Conservation (phyloP, 2,888 invertebrate genomes). For the Timandra comae region DNA sequence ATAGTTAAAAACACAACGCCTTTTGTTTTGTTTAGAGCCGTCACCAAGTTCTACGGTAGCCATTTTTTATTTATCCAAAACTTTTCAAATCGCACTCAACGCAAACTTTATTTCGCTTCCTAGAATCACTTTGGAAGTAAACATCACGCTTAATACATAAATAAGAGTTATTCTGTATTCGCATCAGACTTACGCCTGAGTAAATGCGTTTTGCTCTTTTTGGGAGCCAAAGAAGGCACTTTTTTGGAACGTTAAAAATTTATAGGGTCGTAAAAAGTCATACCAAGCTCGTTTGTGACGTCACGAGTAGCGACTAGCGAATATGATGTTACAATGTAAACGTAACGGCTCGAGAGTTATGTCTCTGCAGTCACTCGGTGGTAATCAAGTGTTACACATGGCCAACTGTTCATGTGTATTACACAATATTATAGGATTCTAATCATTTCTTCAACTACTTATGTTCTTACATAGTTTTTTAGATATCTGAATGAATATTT, state of each 20-base stretch:
- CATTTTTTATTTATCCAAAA: too few relatives aligned
- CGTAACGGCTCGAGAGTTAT: constrained; percentile 29
- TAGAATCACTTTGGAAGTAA: too few relatives aligned
- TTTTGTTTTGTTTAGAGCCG: too few relatives aligned
- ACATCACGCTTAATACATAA: neutral
- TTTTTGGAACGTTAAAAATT: constrained; percentile 69
- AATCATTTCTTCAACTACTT: too few relatives aligned
- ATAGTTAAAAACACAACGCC: too few relatives aligned
- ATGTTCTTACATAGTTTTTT: too few relatives aligned
- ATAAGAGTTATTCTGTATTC: constrained; percentile 29
- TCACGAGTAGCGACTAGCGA: constrained; percentile 38
- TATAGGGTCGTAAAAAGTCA: constrained; percentile 64
- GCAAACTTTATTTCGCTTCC: too few relatives aligned
- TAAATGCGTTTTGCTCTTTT: constrained; percentile 38
- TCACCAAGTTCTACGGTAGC: too few relatives aligned
- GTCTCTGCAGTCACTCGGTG: constrained; percentile 6
- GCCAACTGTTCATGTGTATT: too few relatives aligned
- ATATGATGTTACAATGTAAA: constrained; percentile 52
- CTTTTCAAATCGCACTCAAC: too few relatives aligned
- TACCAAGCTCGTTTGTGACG: constrained; percentile 49
- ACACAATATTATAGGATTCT: too few relatives aligned
- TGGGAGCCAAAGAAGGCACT: constrained; percentile 46
- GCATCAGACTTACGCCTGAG: constrained; percentile 31
- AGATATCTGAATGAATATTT: too few relatives aligned
- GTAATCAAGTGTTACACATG: neutral